A percentile compares a stretch with the other conserved stretches of the same genome.
Conservation (phyloP, 2,113 vertebrate genomes). For the Tachuris rubrigastra region DNA sequence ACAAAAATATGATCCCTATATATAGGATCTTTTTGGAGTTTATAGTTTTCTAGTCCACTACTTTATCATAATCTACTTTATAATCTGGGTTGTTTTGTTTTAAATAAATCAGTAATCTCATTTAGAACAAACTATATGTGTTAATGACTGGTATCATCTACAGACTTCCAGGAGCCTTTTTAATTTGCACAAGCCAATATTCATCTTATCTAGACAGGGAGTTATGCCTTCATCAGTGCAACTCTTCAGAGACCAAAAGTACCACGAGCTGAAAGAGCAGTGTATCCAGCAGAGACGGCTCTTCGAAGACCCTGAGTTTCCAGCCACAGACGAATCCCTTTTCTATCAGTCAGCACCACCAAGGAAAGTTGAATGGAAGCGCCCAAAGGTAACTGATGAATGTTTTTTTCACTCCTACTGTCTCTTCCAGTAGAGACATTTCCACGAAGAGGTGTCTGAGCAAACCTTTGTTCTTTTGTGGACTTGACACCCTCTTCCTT, state of each 20-base stretch:
- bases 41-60: background rate
- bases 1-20: background rate
- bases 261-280: conserved; percentile 78
- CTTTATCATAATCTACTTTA: background rate
- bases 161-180: background rate
- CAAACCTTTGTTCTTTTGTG: background rate
- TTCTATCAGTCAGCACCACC: conserved; percentile 77
- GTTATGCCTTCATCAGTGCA: conserved; percentile 77
- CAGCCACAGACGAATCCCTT: conserved; percentile 81
- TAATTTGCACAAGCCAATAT: background rate
- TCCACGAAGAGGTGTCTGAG: background rate
- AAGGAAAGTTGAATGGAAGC: conserved; percentile 86
- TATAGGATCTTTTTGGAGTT: background rate
- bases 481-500: background rate
- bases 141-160: no score
- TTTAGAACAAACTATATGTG: background rate
- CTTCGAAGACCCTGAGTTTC: conserved; percentile 90
- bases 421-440: background rate
- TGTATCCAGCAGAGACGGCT: conserved; percentile 77
- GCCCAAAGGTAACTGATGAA: conserved; percentile 81
- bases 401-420: background rate
- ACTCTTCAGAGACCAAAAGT: conserved; percentile 84
- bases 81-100: background rate
- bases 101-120: background rate
- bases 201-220: background rate